Evolutionary conservation across 2,113 vertebrate genomes (phyloP), one percentile per base, ranked within the genome.

Genomic region (Daboia siamensis): DNA sequence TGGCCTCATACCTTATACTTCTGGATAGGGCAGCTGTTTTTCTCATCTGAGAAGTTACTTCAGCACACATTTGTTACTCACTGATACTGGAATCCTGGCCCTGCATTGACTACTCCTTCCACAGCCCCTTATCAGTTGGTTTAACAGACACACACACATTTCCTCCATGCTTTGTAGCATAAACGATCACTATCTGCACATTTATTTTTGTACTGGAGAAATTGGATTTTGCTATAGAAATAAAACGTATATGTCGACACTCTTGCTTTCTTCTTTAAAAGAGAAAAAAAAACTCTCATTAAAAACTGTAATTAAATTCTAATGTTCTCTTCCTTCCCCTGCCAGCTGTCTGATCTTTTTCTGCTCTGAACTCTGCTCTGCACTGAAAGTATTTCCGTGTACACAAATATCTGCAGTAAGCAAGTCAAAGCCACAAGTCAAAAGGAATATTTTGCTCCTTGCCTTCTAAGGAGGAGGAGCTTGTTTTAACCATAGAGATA

Each of bases 121-220:
- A 87, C 26, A 6, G 87, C 88, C 88, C 44, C 44, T 85, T 69
- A 90, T 87, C 64, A 92, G 64, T 24, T 57, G 56, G 26, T 52
- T 90, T 52, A 61, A 55, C 39, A 86, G 91, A 64, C 24, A 85
- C 92, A 55, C 23, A 48, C 29, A 44, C 64, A 8, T 89, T 90
- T 87, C 80, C 48, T 55, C 11, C 56, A 17, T 0, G 10, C 52
- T 93, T 87, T 92, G 59, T 48, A 23, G 89, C n/a, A 17, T 39
- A 11, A 4, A n/a, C 0, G 6, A 0, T 0, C 29, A 86, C 5
- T 24, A 39, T n/a, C 48, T 39, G 24, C 13, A 39, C 10, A 90
- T 92, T 21, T 1, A 91, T 92, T 24, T 1, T 52, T 29, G 54
- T 51, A 33, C 46, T 23, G 39, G 61, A 13, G 44, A 48, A 46